Base-by-base conservation (phyloP, 2,888 invertebrate genomes). In the Agrotis segetum region DNA sequence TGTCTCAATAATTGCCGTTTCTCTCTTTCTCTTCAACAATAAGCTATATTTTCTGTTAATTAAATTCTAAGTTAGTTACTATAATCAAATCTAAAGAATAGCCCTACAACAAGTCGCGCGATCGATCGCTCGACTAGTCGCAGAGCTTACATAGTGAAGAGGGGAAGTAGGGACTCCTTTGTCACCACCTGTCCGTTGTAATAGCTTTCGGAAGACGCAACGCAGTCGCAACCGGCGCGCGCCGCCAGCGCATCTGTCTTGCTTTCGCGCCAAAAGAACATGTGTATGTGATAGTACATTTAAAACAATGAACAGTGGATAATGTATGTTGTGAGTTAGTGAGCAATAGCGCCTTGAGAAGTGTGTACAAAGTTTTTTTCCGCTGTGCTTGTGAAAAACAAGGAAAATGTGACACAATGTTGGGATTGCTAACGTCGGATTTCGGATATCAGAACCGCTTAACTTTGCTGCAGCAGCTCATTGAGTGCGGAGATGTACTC, bases 161-260 rank as follows among this genome's bases (percentile, higher is more conserved):
- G 92, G 95, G 95, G 94, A 94, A 94, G 92, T 92, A 90, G 91
- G 92, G 89, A 87, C 89, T 93, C 92, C 90, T 92, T 92, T 93
- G 94, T 94, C 94, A 93, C 93, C 95, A 95, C 95, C 95, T 96
- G 95, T 94, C 94, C 84, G 88, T 85, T 86, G 92, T 94, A 94
- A 95, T 94, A 91, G 93, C 91, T 94, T 91, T 94, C 93, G 95
- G 95, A 95, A 95, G 94, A 93, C 92, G 91, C 90, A 90, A 85
- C 87, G 88, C 91, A 91, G 89, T 90, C 85, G 89, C 88, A 90
- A 89, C 87, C 88, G 85, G 88, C 88, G 87, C 72, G 81, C 91
- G 90, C 88, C 92, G 93, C 91, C 81, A 73, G 90, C 94, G 93
- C 95, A 95, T 95, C 95, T 95, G 96, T 89, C 90, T 76, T 64